Conservation (phyloP, 2,113 vertebrate species). For the Ginglymostoma cirratum region DNA sequence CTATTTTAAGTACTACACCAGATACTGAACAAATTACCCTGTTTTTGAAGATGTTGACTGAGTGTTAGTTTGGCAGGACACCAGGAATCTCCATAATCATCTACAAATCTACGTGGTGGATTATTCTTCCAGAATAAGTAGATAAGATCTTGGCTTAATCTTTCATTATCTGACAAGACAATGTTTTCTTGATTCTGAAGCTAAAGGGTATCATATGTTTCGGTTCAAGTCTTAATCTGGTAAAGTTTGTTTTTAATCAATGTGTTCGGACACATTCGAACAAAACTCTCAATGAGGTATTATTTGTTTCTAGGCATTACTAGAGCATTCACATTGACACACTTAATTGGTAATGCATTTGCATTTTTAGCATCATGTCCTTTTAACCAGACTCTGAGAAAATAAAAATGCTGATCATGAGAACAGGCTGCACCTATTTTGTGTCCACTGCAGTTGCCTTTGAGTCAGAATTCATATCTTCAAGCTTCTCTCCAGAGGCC, state of each 20-base stretch:
- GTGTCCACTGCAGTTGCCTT: not conserved
- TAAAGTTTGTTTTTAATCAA: no score
- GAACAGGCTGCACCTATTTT: not conserved
- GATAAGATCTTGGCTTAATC: not conserved
- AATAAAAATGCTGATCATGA: not conserved
- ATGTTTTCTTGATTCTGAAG: not conserved
- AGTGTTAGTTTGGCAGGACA: not conserved
- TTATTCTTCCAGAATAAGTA: not conserved
- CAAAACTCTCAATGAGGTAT: no score
- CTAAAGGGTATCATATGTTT: not conserved
- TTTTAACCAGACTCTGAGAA: not conserved
- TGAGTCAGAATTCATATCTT: not conserved
- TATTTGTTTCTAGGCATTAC: no score
- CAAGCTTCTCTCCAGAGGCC: not conserved
- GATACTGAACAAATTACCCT: not conserved
- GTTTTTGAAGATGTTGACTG: not conserved
- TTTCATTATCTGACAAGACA: not conserved
- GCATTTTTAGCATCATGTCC: no score
- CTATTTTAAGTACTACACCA: not conserved
- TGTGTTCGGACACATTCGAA: no score
- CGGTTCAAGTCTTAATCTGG: no score
- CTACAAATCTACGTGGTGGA: not conserved
- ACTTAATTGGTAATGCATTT: no score
- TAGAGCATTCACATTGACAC: no score
- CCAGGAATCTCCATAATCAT: not conserved